Conservation (phyloP, 2,113 vertebrate species). For the Amazona vittata region DNA sequence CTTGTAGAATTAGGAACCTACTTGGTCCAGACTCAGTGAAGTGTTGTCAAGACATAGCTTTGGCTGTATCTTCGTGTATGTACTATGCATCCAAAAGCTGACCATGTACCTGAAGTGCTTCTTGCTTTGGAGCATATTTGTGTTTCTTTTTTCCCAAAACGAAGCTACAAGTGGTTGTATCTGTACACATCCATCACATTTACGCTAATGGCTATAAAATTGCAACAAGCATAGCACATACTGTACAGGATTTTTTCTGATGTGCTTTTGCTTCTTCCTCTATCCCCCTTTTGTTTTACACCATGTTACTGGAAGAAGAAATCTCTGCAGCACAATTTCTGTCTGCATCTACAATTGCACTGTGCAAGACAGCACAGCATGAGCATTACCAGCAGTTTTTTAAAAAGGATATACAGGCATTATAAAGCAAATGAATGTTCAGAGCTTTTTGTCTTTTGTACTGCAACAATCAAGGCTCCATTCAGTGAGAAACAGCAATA, state of each 20-base stretch:
- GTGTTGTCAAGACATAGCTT: background rate
- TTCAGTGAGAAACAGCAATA: background rate
- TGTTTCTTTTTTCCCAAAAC: background rate
- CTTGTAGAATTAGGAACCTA: background rate
- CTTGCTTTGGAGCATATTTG: background rate
- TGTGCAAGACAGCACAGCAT: background rate
- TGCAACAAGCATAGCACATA: background rate
- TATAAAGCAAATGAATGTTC: background rate
- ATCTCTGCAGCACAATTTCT: background rate
- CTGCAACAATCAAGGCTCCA: background rate
- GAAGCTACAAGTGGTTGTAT: background rate
- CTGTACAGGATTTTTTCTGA: background rate
- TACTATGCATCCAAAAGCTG: background rate
- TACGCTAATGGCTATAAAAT: background rate
- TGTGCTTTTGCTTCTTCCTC: background rate
- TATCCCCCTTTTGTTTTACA: background rate
- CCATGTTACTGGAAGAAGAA: background rate
- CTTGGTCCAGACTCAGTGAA: rapidly evolving
- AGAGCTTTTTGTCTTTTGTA: background rate
- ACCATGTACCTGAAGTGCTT: background rate
- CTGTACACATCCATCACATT: background rate
- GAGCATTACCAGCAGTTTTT: slow-evolving; percentile 46
- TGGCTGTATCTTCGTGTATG: background rate
- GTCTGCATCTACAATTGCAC: background rate
- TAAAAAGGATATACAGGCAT: background rate